Conservation (phyloP, 2,888 invertebrate species). For the Beris morrisii region DNA sequence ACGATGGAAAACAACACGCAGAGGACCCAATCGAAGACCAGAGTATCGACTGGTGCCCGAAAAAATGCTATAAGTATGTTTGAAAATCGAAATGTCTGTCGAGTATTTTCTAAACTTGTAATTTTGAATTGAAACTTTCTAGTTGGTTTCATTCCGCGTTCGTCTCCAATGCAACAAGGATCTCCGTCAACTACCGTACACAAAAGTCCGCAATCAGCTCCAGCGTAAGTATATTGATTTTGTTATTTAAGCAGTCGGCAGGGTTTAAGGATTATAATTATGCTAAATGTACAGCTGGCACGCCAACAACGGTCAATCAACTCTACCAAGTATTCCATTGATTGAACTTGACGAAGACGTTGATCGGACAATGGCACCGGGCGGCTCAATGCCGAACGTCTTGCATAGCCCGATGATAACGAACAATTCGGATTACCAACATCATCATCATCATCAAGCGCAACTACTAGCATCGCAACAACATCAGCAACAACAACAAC, state of each 20-base stretch:
- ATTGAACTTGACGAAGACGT: conserved; percentile 68
- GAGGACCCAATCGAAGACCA: conserved; percentile 63
- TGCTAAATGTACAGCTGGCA: conserved; percentile 60
- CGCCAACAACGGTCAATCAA: conserved; percentile 66
- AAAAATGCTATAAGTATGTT: conserved; percentile 54
- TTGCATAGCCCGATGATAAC: conserved; percentile 36
- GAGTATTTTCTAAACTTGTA: conserved; percentile 43
- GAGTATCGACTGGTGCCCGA: conserved; percentile 62
- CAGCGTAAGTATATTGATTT: conserved; percentile 48
- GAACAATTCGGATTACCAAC: conserved; percentile 35
- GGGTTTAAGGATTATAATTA: no score
- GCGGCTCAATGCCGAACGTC: conserved; percentile 41
- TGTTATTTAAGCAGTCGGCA: neutral
- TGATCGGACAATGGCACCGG: conserved; percentile 41
- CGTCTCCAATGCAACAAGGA: conserved; percentile 64
- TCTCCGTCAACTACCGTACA: conserved; percentile 58
- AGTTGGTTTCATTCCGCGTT: conserved; percentile 60
- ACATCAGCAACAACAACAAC: conserved; percentile 34
- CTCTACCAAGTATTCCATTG: conserved; percentile 74
- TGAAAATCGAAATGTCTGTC: conserved; percentile 44
- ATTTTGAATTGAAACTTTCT: conserved; percentile 46
- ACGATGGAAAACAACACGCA: conserved; percentile 61
- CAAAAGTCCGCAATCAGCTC: conserved; percentile 56
- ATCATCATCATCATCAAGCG: conserved; percentile 40
- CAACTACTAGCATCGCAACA: conserved; percentile 38